These are phyloP conservation scores for Casuarius casuarius DNA, from an alignment of 2,113 vertebrate genomes.

Conservation along the genomic window DNA sequence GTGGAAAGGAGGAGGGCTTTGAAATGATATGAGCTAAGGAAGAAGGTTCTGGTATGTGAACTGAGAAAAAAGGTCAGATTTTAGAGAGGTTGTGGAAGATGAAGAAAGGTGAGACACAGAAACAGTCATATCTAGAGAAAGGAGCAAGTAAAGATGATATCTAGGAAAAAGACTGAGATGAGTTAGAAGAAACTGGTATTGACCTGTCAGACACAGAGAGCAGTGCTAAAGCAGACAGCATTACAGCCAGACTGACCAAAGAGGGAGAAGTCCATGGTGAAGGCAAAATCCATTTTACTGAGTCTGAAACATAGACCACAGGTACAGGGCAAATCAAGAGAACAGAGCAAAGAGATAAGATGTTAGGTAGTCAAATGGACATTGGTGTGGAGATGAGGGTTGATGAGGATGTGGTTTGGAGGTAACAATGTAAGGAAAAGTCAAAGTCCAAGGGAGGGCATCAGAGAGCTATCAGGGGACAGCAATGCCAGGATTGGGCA, in stretches of 20 bases:
- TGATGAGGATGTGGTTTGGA: background rate
- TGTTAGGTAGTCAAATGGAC: background rate
- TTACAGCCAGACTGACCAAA: fast-evolving
- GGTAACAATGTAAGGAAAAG: background rate
- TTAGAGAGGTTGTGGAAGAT: background rate
- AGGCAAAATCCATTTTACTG: fast-evolving
- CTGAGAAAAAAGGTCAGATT: background rate
- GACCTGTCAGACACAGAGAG: background rate
- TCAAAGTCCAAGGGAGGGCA: background rate
- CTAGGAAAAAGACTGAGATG: background rate
- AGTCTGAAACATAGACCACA: background rate
- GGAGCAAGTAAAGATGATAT: background rate
- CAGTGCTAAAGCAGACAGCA: background rate
- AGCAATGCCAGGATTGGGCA: background rate
- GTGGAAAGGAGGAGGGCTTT: background rate
- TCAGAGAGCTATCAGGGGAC: background rate
- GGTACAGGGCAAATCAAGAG: background rate
- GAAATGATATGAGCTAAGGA: background rate
- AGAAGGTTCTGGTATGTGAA: background rate
- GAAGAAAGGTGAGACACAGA: background rate
- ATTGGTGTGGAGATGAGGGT: background rate
- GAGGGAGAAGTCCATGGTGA: background rate
- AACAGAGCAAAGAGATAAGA: background rate
- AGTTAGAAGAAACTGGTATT: background rate
- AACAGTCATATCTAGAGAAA: background rate